Base-by-base conservation (phyloP, 2,888 invertebrate species). In the Onthophagus sagittarius region DNA sequence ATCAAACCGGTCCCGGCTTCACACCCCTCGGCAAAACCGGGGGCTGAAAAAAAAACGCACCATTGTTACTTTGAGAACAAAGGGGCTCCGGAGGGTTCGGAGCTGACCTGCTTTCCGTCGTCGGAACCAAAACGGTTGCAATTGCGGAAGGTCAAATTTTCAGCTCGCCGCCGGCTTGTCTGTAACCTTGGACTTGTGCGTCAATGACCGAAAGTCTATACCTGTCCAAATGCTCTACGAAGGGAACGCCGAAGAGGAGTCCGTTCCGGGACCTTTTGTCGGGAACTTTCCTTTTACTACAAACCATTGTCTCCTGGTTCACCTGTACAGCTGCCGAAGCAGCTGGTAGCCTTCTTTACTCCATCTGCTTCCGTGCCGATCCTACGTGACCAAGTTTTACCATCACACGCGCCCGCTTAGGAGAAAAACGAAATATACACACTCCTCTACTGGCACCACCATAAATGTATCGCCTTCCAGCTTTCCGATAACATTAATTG, bases 321-420 rank as follows among this genome's bases (percentile, higher is more conserved):
- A 75, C 74, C 74, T 75, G 74, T 75, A 73, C 74, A 75, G 74
- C 74, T 75, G 74, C 80, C 75, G 72, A 79, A 81, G 79, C 82
- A 83, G 83, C 82, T 83, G 83, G 81, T 79, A 80, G 78, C 77
- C 79, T 78, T 82, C 83, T 80, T 78, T 77, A 79, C 78, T 83
- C 83, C 84, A 83, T 84, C 82, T 82, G 83, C 82, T 82, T 82
- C 82, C 82, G 83, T 82, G 82, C 81, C 81, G 74, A 72, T 74
- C 69, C 71, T 74, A 74, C 69, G 33, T 71, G 69, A 70, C 70
- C 72, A 74, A 72, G 69, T 74, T 69, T 65, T 73, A 63, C 73
- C 71, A 73, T 71, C 73, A 63, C 71, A 53, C 39, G 39, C 39
- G 39, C 39, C 39, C 39, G 39, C 39, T 53, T 53, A 53, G 39